These are phyloP conservation scores for Arctocebus calabarensis DNA, from an alignment of 2,797 vertebrate genomes.

Conservation along the genomic window DNA sequence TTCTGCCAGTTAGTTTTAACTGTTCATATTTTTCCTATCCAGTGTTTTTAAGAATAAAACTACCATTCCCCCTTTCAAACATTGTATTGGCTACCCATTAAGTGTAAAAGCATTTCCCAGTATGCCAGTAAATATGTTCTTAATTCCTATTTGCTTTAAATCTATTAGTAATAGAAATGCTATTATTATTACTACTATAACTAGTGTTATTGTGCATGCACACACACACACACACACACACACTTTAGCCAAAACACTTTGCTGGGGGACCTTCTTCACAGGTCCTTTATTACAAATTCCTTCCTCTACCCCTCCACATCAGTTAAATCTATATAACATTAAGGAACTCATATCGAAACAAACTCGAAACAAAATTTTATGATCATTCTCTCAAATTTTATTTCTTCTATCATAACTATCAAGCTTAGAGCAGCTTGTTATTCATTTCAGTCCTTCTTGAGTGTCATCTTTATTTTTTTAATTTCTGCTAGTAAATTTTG, in stretches of 20 bases:
- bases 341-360: neutral
- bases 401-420: neutral
- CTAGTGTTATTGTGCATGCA: too few species aligned
- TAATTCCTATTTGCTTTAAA: neutral
- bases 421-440: neutral
- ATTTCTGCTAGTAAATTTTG: neutral
- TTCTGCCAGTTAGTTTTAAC: neutral
- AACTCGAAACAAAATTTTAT: neutral
- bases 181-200: neutral
- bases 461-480: neutral
- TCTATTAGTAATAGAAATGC: neutral
- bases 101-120: neutral
- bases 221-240: neutral
- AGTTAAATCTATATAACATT: neutral
- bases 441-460: neutral
- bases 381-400: neutral
- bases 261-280: neutral
- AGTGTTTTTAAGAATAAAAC: neutral
- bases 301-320: neutral
- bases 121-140: neutral
- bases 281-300: neutral
- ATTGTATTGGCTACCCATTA: neutral
- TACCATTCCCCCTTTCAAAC: neutral
- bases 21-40: neutral
- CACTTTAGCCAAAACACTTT: neutral